phyloP scores from a whole-genome alignment of 2,797 vertebrate species.

The Simalia tracyae region DNA sequence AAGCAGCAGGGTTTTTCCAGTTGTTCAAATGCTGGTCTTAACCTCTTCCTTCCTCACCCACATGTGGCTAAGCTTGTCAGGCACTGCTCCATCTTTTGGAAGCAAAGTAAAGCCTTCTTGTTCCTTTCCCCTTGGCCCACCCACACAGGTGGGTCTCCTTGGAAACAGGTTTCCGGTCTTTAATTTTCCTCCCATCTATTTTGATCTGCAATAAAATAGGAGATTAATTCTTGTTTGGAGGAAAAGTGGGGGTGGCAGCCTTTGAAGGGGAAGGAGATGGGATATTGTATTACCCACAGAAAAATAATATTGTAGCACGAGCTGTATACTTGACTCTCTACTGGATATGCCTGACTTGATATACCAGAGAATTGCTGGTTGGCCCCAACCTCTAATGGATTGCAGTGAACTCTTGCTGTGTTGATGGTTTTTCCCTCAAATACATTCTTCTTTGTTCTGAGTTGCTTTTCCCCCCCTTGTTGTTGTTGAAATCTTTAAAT shows the following conservation, averaged over 20 bases:
- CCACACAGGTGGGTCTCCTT: constrained; percentile 61
- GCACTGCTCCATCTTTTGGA: constrained; percentile 23
- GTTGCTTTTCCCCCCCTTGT: not conserved
- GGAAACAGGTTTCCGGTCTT: constrained; percentile 56
- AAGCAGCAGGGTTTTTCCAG: not conserved
- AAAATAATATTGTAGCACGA: constrained; percentile 44
- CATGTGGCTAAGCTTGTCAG: not conserved
- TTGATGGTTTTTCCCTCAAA: not conserved
- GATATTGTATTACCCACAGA: constrained; percentile 30
- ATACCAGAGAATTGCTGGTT: not conserved
- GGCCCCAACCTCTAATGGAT: constrained; percentile 17
- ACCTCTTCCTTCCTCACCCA: not conserved
- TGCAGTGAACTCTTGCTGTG: constrained; percentile 39
- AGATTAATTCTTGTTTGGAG: constrained; percentile 42
- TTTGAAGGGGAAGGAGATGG: constrained; percentile 11
- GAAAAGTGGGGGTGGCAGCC: constrained; percentile 28
- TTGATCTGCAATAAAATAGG: constrained; percentile 3
- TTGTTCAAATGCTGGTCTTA: not conserved
- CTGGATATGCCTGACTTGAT: constrained; percentile 26
- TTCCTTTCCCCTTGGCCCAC: constrained; percentile 9
- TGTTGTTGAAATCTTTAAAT: constrained; percentile 14
- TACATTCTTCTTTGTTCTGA: constrained; percentile 21
- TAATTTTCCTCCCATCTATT: constrained; percentile 43
- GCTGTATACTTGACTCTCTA: constrained; percentile 28
- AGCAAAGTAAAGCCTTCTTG: constrained; percentile 36